Evolutionary conservation across 1,140 invertebrate species (phyloP), one percentile per base, ranked within the genome.

Genomic region (Branchinecta lynchi): DNA sequence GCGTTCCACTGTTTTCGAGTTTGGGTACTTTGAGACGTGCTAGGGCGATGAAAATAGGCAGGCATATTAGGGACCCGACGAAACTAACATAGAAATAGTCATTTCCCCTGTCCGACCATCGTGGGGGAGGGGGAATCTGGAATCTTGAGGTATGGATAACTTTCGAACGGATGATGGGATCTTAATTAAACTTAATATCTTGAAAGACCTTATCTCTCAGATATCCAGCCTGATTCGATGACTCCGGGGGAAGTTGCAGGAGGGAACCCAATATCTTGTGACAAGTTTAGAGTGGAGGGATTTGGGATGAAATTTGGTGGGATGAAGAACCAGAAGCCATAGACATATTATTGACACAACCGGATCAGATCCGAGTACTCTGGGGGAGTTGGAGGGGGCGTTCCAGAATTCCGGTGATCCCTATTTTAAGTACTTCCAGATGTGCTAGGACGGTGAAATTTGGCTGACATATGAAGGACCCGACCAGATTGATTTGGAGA

Each of bases 341-440:
- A 51, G 46, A 51, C n/a, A 51, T n/a, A 51, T 51, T 9, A 51
- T 51, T 51, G 46, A 51, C 46, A 51, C n/a, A 51, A 51, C 46
- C n/a, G 46, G 46, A 51, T 9, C n/a, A n/a, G 46, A 51, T 51
- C 46, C 46, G 46, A 9, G 9, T n/a, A 9, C 46, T 51, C n/a
- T 51, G 46, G 46, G 46, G 46, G 9, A 51, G 46, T 51, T 51
- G 46, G 46, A n/a, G 46, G 46, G 46, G 46, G 46, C 9, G 46
- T n/a, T n/a, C n/a, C n/a, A n/a, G n/a, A n/a, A n/a, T n/a, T n/a
- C n/a, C n/a, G n/a, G n/a, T n/a, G n/a, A n/a, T n/a, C n/a, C n/a
- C n/a, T n/a, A n/a, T n/a, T n/a, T n/a, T n/a, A n/a, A n/a, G n/a
- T n/a, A n/a, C n/a, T n/a, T n/a, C n/a, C n/a, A n/a, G n/a, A n/a